These are phyloP conservation scores for Palloptera scutellata DNA, from an alignment of 2,888 invertebrate species.

Conservation along the genomic window DNA sequence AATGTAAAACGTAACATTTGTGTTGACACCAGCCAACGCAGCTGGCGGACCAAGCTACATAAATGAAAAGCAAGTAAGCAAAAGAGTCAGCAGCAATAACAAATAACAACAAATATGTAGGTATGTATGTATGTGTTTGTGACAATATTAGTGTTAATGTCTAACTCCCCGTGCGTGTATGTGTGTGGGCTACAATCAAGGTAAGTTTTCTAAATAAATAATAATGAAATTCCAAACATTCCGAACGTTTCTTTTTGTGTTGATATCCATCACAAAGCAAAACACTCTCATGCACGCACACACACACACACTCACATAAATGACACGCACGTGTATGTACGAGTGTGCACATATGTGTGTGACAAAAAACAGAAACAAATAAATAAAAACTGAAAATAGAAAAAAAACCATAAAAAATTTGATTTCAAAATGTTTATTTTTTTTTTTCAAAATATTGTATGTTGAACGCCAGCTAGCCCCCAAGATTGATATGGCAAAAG, in stretches of 20 bases:
- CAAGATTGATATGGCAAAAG: no score
- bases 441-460: constrained; percentile 3
- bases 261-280: constrained; percentile 22
- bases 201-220: constrained; percentile 41
- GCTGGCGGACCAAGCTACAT: no score
- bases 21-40: constrained; percentile 16
- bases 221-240: constrained; percentile 43
- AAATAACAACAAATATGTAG: no score
- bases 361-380: not conserved
- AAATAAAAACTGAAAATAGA: not conserved
- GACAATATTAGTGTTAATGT: not conserved
- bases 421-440: constrained; percentile 6
- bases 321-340: not conserved
- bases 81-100: not conserved
- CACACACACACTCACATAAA: not conserved
- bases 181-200: constrained; percentile 34
- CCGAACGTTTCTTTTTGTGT: constrained; percentile 27
- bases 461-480: not conserved
- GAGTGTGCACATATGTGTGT: not conserved
- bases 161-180: not conserved
- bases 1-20: constrained; percentile 20
- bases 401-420: not conserved
- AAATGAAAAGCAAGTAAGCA: no score
- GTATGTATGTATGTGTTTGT: not conserved
- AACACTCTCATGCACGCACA: no score